These are phyloP conservation scores for Etheostoma nigrum DNA, from an alignment of 2,797 vertebrate genomes.

Conservation along the genomic window DNA sequence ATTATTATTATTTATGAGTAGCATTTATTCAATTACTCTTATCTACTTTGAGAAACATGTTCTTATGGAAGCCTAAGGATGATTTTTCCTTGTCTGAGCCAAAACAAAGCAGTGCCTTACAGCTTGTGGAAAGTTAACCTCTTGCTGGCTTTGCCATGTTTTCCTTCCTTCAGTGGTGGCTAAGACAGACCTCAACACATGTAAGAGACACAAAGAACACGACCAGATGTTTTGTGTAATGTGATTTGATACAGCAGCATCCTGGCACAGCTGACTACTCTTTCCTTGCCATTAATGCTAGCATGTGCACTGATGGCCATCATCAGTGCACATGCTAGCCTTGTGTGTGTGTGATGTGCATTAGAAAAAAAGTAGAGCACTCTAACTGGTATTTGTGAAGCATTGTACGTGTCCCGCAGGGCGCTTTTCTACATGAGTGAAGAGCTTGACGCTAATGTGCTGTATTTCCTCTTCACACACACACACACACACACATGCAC, in stretches of 20 bases:
- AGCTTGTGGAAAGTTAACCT: neutral
- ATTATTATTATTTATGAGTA: too few relatives aligned
- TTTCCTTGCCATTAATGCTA: neutral
- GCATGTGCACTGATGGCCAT: neutral
- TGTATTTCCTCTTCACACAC: neutral
- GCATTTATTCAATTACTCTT: too few relatives aligned
- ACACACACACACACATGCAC: too few relatives aligned
- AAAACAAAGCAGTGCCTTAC: neutral
- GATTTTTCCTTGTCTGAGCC: neutral
- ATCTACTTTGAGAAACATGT: too few relatives aligned
- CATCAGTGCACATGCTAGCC: too few relatives aligned
- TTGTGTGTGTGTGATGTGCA: neutral
- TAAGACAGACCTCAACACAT: neutral
- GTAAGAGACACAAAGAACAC: neutral
- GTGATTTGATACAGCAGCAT: neutral
- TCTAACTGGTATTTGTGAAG: slow-evolving; percentile 23
- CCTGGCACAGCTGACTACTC: neutral
- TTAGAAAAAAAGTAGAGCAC: slow-evolving; percentile 9
- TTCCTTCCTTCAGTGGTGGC: neutral
- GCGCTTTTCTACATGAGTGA: slow-evolving; percentile 22
- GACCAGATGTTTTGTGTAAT: neutral
- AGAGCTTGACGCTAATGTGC: neutral
- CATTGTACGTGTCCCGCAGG: neutral
- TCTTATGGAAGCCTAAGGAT: too few relatives aligned
- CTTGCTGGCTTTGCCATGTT: neutral